Evolutionary conservation across 2,113 vertebrate genomes (phyloP).

Genomic region (human): GRCh38 chr13:28016501-28017000

Average conservation of each 20-base stretch:
- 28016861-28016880: neutral
- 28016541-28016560: too few relatives aligned
- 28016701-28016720: neutral
- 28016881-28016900: slow-evolving; percentile 1
- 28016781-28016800: accelerated
- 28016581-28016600: neutral
- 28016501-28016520: too few relatives aligned
- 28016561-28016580: neutral
- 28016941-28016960: neutral
- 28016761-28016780: neutral
- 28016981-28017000: neutral
- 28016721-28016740: neutral
- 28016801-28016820: neutral
- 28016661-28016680: neutral
- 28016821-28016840: neutral
- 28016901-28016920: neutral
- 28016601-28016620: neutral
- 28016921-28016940: neutral
- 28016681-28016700: neutral
- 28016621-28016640: neutral
- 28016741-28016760: neutral
- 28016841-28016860: neutral
- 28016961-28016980: neutral
- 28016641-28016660: neutral
- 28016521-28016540: too few relatives aligned